Percentiles rank a stretch among this genome's conserved stretches.
phyloP scores from a whole-genome alignment of 2,113 vertebrate species.

The Bubo bubo region DNA sequence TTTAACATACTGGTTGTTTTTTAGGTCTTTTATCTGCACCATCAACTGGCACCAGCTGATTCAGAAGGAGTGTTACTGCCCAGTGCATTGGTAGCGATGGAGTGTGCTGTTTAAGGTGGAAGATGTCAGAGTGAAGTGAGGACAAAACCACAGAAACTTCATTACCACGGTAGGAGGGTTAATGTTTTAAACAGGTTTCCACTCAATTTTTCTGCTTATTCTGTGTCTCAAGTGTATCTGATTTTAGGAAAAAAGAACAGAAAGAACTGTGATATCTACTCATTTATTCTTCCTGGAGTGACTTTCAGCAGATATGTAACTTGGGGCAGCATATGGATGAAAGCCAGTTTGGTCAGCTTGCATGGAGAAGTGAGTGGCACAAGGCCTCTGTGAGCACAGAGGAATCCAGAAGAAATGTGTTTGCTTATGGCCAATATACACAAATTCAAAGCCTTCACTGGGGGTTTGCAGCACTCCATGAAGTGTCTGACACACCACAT shows the following conservation, averaged over 20 bases:
- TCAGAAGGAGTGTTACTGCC: background rate
- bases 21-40: background rate
- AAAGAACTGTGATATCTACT: background rate
- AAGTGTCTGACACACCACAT: background rate
- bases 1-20: background rate
- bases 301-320: background rate
- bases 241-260: background rate
- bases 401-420: background rate
- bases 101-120: background rate
- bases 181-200: background rate
- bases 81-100: background rate
- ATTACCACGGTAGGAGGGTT: background rate
- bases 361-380: background rate
- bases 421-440: background rate
- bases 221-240: background rate
- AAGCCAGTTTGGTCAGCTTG: background rate
- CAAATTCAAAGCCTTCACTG: background rate
- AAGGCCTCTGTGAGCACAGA: background rate
- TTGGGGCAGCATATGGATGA: background rate
- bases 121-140: background rate
- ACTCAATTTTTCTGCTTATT: background rate
- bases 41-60: background rate
- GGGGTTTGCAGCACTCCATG: background rate
- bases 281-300: background rate
- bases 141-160: background rate